A percentile compares a stretch with the other conserved stretches of the same genome.
Conservation (phyloP, 2,797 vertebrate genomes). For the Silurus lanzhouensis region DNA sequence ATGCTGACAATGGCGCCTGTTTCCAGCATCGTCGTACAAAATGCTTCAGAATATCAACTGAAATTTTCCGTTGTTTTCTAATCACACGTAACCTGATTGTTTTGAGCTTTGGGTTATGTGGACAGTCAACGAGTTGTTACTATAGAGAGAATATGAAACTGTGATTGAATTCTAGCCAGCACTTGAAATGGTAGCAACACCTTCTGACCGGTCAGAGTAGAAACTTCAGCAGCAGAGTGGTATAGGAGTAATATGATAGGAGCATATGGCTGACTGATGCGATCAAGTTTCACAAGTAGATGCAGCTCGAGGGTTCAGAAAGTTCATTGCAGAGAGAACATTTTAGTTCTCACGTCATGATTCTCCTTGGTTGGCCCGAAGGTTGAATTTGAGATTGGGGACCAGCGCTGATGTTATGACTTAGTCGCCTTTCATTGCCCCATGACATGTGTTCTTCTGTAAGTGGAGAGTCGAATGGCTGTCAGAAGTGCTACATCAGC, state of each 20-base stretch:
- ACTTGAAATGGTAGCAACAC: neutral
- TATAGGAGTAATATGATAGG: neutral
- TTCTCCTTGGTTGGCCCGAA: neutral
- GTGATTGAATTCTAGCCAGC: neutral
- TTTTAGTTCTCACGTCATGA: no score
- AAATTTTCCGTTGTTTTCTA: no score
- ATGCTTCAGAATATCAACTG: no score
- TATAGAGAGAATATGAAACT: neutral
- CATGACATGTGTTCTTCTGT: neutral
- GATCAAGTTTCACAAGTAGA: neutral
- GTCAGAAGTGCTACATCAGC: slow-evolving; percentile 12
- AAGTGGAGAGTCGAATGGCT: neutral
- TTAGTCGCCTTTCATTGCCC: no score
- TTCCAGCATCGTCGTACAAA: no score
- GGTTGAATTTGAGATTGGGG: neutral
- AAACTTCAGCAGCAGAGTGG: neutral
- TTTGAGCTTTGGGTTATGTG: no score
- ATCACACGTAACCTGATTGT: no score
- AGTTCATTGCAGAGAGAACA: neutral
- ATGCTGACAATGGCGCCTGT: no score
- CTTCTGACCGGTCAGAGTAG: neutral
- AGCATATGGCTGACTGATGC: neutral
- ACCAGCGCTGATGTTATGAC: neutral
- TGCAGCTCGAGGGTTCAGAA: neutral
- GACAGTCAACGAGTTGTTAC: no score